Evolutionary conservation across 2,888 invertebrate genomes (phyloP).

Genomic region (Agelastica alni): DNA sequence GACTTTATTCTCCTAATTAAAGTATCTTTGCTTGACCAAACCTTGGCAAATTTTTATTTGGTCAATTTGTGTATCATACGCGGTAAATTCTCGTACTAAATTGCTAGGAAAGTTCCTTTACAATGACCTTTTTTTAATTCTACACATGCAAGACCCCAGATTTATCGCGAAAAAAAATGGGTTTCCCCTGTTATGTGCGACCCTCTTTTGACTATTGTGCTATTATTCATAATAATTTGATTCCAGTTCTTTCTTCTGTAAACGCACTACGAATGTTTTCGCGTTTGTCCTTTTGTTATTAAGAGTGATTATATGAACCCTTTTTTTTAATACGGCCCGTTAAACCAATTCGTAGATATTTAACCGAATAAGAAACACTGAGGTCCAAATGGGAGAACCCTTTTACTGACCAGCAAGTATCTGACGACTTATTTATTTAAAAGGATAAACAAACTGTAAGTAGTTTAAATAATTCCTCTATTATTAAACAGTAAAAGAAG

Average conservation of each 20-base stretch:
- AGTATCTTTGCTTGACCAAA: too few relatives aligned
- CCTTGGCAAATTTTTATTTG: too few relatives aligned
- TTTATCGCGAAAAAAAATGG: background rate
- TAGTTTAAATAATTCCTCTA: too few relatives aligned
- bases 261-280: conserved; percentile 1
- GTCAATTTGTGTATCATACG: too few relatives aligned
- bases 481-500: too few relatives aligned
- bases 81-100: too few relatives aligned
- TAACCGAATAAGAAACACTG: background rate
- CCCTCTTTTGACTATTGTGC: conserved; percentile 16
- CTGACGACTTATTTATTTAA: too few relatives aligned
- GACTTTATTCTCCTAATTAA: too few relatives aligned
- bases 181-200: conserved; percentile 3
- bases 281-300: background rate
- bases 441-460: too few relatives aligned
- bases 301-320: background rate
- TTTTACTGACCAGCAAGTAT: too few relatives aligned
- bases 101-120: too few relatives aligned
- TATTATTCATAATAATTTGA: conserved; percentile 12
- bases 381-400: too few relatives aligned
- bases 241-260: conserved; percentile 2
- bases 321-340: background rate
- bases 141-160: background rate
- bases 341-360: background rate
- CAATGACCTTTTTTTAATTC: background rate